These are phyloP conservation scores for Paracentrotus lividus DNA, from an alignment of 53 echinoderm and acorn worm species.

Conservation along the genomic window DNA sequence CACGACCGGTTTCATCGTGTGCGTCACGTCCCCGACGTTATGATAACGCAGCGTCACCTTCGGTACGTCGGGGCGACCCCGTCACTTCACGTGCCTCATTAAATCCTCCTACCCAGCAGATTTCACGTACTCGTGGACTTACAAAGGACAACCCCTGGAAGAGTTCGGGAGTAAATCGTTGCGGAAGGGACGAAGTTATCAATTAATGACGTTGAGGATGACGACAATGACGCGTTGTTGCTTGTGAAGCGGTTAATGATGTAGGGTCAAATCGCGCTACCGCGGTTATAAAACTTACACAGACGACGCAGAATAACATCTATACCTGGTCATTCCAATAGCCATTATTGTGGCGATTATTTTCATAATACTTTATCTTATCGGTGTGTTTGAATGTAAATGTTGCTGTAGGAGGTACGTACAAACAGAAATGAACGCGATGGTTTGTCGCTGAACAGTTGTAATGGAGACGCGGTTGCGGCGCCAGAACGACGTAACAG, in stretches of 20 bases:
- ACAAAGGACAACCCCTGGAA: slow-evolving; percentile 41
- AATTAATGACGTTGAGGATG: slow-evolving; percentile 63
- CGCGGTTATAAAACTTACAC: slow-evolving; percentile 59
- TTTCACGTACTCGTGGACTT: slow-evolving; percentile 79
- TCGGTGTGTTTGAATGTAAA: slow-evolving; percentile 63
- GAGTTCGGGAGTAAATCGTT: not conserved
- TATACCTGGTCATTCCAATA: slow-evolving; percentile 74
- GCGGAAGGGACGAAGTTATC: slow-evolving; percentile 41
- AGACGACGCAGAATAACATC: not conserved
- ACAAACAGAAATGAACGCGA: slow-evolving; percentile 42
- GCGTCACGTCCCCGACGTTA: slow-evolving; percentile 76
- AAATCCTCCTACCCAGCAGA: slow-evolving; percentile 76
- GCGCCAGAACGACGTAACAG: slow-evolving; percentile 68
- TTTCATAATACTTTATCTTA: slow-evolving; percentile 66
- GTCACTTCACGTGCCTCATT: slow-evolving; percentile 79
- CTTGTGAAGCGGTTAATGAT: slow-evolving; percentile 73
- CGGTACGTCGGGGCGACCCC: slow-evolving; percentile 66
- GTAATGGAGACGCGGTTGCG: slow-evolving; percentile 62
- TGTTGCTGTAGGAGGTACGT: slow-evolving; percentile 72
- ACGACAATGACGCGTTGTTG: slow-evolving; percentile 59
- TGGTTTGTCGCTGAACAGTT: slow-evolving; percentile 76
- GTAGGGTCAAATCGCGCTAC: slow-evolving; percentile 67
- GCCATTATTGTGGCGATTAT: slow-evolving; percentile 61
- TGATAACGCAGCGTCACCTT: slow-evolving; percentile 69
- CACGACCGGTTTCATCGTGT: slow-evolving; percentile 84